A percentile compares a stretch with the other conserved stretches of the same genome.
Evolutionary conservation across 2,888 invertebrate genomes (phyloP).

Genomic region (Lasioglossum leucozonium): DNA sequence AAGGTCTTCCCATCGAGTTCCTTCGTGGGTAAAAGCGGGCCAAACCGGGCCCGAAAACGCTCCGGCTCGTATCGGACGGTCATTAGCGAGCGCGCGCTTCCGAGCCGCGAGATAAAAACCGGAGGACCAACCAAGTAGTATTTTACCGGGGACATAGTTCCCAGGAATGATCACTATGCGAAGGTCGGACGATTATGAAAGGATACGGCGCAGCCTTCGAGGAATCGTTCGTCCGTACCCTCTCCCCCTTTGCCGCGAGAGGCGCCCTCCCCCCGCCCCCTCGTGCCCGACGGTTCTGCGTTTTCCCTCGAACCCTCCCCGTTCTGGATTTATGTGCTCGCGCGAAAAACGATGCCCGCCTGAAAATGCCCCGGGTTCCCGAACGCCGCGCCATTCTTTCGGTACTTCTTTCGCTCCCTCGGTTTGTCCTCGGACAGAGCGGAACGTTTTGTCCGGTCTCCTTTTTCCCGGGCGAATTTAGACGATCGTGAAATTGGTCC

Average conservation of each 20-base stretch:
- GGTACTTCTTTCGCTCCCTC: background rate
- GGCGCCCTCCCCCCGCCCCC: background rate
- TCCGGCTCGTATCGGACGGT: conserved; percentile 78
- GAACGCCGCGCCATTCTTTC: background rate
- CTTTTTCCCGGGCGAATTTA: background rate
- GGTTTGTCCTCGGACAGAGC: background rate
- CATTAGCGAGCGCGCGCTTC: conserved; percentile 81
- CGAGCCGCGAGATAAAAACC: conserved; percentile 80
- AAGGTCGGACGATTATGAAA: conserved; percentile 82
- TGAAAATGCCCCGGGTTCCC: background rate
- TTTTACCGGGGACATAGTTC: conserved; percentile 70
- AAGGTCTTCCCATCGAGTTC: conserved; percentile 10
- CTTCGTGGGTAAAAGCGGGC: conserved; percentile 46
- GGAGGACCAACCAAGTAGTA: conserved; percentile 77
- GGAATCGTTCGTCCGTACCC: conserved; percentile 57
- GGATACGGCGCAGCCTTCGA: conserved; percentile 60
- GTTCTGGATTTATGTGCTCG: conserved; percentile 3
- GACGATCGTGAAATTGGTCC: background rate
- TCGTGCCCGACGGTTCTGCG: background rate
- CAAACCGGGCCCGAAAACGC: conserved; percentile 64
- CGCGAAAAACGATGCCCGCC: conserved; percentile 4
- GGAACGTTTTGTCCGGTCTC: background rate
- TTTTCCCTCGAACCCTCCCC: conserved; percentile 15
- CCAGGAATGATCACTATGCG: conserved; percentile 83
- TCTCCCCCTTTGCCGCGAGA: background rate